Base-by-base conservation (phyloP, 1,140 invertebrate genomes). In the Drosophila elegans region DNA sequence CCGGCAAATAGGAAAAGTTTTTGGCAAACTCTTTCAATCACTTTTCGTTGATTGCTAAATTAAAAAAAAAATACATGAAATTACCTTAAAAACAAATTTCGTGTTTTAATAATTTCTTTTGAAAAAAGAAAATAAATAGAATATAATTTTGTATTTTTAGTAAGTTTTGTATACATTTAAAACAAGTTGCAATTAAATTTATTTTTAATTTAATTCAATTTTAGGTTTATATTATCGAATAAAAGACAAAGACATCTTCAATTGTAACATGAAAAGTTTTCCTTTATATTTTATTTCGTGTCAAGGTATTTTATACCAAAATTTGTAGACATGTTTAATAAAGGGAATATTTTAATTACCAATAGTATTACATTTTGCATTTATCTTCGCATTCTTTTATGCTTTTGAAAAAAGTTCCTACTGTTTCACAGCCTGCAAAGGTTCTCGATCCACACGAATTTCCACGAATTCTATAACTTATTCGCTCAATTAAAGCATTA, bases 1-100 rank as follows among this genome's bases (percentile, higher is more conserved):
- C 74, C 60, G 72, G 44, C 49, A 80, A 83, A 73, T 80, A 77
- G 63, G 54, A 75, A 84, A 83, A 84, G 48, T 84, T 84, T 76
- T 76, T 51, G 39, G 4, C 9, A 10, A 44, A 71, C 32, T 55
- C 52, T 61, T 76, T 36, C 72, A 79, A 67, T 55, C 45, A 41
- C 12, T 45, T 74, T 56, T 29, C 51, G 42, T 21, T 82, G 56
- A 81, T 62, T 72, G 57, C 21, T 46, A 34, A 52, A 41, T 9
- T 42, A 45, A 27, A 34, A 52, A 64, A 34, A 34, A 42, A 60
- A 39, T 13, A 9, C 11, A 45, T 2, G 21, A 21, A 16, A n/a
- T 11, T 12, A 11, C n/a, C 16, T 21, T 21, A 21, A 21, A 21
- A 1, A 21, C 16, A 21, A 21, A 21, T 21, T 21, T 21, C 16